Percentiles rank a stretch among this genome's conserved stretches.
Conservation (phyloP, 2,888 invertebrate genomes). For the Neuroscelio doddi region DNA sequence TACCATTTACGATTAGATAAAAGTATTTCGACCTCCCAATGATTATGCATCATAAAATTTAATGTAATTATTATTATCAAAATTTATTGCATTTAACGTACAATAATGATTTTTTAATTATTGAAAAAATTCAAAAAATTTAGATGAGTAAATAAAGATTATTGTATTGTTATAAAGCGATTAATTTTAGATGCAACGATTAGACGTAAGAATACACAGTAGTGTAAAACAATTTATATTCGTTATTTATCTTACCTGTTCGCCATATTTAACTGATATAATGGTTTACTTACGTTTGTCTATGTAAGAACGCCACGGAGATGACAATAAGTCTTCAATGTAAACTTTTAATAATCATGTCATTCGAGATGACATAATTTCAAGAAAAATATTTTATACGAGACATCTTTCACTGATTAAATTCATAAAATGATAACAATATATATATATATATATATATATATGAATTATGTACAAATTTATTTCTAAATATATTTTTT, state of each 20-base stretch:
- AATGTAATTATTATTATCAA: too few species aligned
- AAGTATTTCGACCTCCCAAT: too few species aligned
- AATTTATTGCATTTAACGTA: too few species aligned
- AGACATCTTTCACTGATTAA: slow-evolving; percentile 9
- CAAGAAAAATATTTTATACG: slow-evolving; percentile 15
- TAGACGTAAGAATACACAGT: slow-evolving; percentile 13
- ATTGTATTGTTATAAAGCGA: neutral
- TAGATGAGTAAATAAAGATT: too few species aligned
- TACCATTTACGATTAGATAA: too few species aligned
- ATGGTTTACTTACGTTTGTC: slow-evolving; percentile 36
- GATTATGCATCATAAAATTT: too few species aligned
- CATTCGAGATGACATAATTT: slow-evolving; percentile 36
- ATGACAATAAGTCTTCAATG: slow-evolving; percentile 39
- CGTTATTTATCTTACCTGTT: slow-evolving; percentile 34
- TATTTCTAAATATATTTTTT: too few species aligned
- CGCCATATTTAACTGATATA: slow-evolving; percentile 41
- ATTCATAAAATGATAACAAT: slow-evolving; percentile 1
- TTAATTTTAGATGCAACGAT: slow-evolving; percentile 6
- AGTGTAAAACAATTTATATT: slow-evolving; percentile 24
- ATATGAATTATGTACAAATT: too few species aligned
- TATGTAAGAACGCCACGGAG: slow-evolving; percentile 30
- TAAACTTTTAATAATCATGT: slow-evolving; percentile 13
- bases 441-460: too few species aligned
- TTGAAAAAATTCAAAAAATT: too few species aligned
- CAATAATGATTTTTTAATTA: too few species aligned